These are phyloP conservation scores for Coremacera marginata DNA, from an alignment of 2,888 invertebrate genomes.

Conservation along the genomic window DNA sequence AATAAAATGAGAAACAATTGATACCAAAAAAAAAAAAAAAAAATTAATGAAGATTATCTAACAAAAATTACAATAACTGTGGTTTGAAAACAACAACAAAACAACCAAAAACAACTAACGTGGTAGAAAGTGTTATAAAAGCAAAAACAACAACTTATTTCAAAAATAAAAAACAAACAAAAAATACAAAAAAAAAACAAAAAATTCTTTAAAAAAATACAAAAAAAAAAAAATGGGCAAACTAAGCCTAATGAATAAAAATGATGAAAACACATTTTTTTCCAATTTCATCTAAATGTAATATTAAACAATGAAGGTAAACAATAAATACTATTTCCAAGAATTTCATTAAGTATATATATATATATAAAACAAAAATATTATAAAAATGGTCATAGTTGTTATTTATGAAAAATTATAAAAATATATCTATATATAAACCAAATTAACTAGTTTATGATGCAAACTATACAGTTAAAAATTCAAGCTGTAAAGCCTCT, in stretches of 20 bases:
- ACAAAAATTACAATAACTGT: constrained; percentile 67
- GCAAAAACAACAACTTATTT: constrained; percentile 6
- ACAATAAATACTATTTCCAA: not conserved
- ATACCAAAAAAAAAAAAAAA: constrained; percentile 51
- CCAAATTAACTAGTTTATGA: not conserved
- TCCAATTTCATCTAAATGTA: not conserved
- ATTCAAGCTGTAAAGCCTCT: not conserved
- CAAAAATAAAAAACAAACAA: not conserved
- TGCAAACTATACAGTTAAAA: not conserved
- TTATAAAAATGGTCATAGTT: constrained; percentile 10
- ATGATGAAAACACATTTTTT: not conserved
- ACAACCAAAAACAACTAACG: constrained; percentile 35
- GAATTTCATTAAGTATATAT: constrained; percentile 1
- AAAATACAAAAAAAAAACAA: not conserved
- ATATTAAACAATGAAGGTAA: not conserved
- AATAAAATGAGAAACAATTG: constrained; percentile 41
- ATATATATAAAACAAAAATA: not conserved
- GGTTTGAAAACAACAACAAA: constrained; percentile 54
- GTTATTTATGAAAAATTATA: not conserved
- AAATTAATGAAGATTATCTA: too few species aligned
- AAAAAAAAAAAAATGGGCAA: not conserved
- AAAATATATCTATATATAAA: not conserved
- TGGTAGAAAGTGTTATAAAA: constrained; percentile 36
- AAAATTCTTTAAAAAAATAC: not conserved
- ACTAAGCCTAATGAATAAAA: not conserved